A percentile compares a stretch with the other conserved stretches of the same genome.
Conservation (phyloP, 2,888 invertebrate genomes). For the Drosophila cracens region DNA sequence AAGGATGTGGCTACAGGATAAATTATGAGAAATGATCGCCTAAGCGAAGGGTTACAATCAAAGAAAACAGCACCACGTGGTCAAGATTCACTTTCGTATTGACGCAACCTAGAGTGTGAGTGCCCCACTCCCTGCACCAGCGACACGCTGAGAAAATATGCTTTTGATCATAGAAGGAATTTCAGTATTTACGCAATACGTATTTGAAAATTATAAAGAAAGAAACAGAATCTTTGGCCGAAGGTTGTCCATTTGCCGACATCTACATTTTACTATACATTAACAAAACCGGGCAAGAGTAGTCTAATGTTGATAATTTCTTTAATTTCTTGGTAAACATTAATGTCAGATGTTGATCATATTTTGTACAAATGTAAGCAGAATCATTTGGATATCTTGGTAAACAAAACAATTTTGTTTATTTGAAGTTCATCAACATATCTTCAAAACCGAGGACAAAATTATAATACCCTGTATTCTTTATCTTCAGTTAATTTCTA, state of each 20-base stretch:
- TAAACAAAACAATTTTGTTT: background rate
- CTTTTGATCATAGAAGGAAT: background rate
- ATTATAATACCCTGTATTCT: background rate
- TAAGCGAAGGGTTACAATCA: constrained; percentile 51
- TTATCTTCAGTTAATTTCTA: background rate
- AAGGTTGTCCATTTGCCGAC: background rate
- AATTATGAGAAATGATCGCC: constrained; percentile 69
- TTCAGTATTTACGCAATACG: background rate
- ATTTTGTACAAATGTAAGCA: background rate
- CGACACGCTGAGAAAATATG: background rate
- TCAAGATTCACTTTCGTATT: constrained; percentile 79
- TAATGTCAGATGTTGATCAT: background rate
- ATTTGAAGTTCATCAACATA: background rate
- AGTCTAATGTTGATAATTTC: background rate
- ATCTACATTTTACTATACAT: background rate
- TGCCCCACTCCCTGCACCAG: constrained; percentile 27
- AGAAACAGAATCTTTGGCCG: background rate
- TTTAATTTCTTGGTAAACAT: background rate
- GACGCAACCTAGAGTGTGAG: constrained; percentile 1
- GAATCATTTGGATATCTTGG: background rate
- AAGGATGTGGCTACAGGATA: constrained; percentile 63
- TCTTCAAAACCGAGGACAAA: background rate
- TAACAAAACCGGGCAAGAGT: background rate
- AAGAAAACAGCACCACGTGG: constrained; percentile 70
- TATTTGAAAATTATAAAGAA: background rate